Base-by-base conservation (phyloP, 2,888 invertebrate species). In the Drosophila neutralis region DNA sequence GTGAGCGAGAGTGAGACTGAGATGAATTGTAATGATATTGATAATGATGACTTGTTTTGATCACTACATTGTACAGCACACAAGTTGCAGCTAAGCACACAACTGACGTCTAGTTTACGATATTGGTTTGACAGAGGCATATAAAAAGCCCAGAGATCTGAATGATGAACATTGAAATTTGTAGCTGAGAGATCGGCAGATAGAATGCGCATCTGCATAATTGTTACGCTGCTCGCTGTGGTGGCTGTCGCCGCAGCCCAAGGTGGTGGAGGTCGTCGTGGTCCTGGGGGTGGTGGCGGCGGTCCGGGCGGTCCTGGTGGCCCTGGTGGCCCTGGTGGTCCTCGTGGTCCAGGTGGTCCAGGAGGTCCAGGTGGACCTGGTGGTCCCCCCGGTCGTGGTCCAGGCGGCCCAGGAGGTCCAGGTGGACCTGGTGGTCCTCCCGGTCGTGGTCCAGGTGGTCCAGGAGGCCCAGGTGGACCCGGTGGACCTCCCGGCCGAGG, bases 181-280 rank as follows among this genome's bases (percentile, higher is more conserved):
- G 21, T 29, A 31, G 62, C 57, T 66, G 67, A 10, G 36, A 40
- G 40, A 54, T 21, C n/a, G 40, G 0, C 4, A n/a, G 40, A 11
- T 45, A 68, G 35, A 62, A 83, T 83, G 83, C 83, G 84, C 45
- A 51, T 15, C 56, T 73, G 54, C 21, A 70, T 76, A 31, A 48
- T 78, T 62, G 67, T 63, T 10, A 64, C 74, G 53, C 53, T 74
- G 10, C 13, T 81, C 29, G 68, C 67, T 29, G 45, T 83, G n/a
- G 69, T 76, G 7, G 67, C 71, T 8, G 21, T 69, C 7, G 77
- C 48, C 7, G 56, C 59, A 10, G 68, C 68, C 21, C 54, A 72
- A 27, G 49, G 71, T 61, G 61, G 69, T n/a, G 31, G 54, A 15
- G 60, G 51, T 27, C 29, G 24, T 0, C 40, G 60, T n/a, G 36